phyloP scores from a whole-genome alignment of 2,113 vertebrate genomes.

The Taxidea taxus region DNA sequence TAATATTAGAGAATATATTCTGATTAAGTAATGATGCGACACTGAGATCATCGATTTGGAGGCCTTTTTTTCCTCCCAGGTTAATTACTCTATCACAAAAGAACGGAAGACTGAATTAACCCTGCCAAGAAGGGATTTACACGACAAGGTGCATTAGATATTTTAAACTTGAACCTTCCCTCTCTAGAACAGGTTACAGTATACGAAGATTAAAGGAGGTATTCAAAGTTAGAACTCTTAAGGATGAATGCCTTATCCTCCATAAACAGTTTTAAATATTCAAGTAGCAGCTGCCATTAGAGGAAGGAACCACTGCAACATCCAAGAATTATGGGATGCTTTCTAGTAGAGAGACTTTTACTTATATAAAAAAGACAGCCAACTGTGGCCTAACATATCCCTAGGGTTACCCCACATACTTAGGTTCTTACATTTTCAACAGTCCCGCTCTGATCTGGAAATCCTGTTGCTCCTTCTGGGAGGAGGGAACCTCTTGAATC shows the following conservation, averaged over 20 bases:
- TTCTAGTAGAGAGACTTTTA: not conserved
- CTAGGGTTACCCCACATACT: not conserved
- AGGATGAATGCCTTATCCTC: not conserved
- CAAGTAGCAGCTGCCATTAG: not conserved
- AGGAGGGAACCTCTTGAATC: slow-evolving; percentile 93
- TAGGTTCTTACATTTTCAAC: slow-evolving; percentile 81
- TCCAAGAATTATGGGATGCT: not conserved
- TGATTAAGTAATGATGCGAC: not conserved
- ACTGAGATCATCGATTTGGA: not conserved
- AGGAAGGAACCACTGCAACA: slow-evolving; percentile 27
- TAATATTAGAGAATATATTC: not conserved
- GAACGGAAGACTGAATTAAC: slow-evolving; percentile 4
- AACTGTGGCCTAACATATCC: not conserved
- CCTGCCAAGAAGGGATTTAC: slow-evolving; percentile 3
- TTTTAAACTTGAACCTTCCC: slow-evolving; percentile 39
- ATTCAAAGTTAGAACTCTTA: not conserved
- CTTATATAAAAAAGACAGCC: not conserved
- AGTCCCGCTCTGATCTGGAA: slow-evolving; percentile 75
- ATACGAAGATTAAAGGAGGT: not conserved
- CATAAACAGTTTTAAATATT: slow-evolving; percentile 4
- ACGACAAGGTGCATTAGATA: not conserved
- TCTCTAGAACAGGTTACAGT: not conserved
- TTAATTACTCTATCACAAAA: slow-evolving; percentile 18
- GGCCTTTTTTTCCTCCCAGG: not conserved
- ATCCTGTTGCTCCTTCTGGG: slow-evolving; percentile 78